Evolutionary conservation across 1,140 invertebrate species (phyloP), one percentile per base, ranked within the genome.

Genomic region (Amphibalanus amphitrite): DNA sequence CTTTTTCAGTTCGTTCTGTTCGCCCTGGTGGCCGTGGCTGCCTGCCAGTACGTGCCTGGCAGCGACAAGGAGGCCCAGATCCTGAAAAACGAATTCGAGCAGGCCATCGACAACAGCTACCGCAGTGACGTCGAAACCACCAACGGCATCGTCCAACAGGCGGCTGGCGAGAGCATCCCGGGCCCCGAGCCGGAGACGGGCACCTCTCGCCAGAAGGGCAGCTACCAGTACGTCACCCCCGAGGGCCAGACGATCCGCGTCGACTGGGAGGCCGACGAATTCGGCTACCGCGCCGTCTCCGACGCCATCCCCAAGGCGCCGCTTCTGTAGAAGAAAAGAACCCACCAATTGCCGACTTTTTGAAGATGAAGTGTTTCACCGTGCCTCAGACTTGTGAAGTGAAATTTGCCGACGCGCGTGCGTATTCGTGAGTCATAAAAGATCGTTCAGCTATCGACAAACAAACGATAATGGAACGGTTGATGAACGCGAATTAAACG

Each of bases 181-280:
- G 47, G 47, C 47, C 47, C 47, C 47, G 47, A 59, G 47, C 47
- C 47, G 47, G 47, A 59, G 47, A 59, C 47, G 47, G 47, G 47
- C 47, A 59, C 47, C 47, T 23, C 20, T 20, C 47, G 47, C 47
- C 13, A 20, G 47, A 28, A 4, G 6, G 71, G 71, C n/a, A 40
- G 67, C 33, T 72, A 72, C 71, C 28, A 40, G n/a, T 72, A 72
- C 38, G 70, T 69, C 3, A 15, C 71, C 10, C 71, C 71, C 8
- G 71, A 72, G 38, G 71, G 71, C 6, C 65, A 72, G 38, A 69
- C 69, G 8, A 47, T 72, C 8, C 30, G n/a, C 4, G 71, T 72
- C 28, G 10, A 29, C 3, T 72, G 70, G 33, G 47, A n/a, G 28
- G 71, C 71, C 47, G 71, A 72, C 26, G 33, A 72, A 28, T 26